Evolutionary conservation across 1,140 invertebrate genomes (phyloP), one percentile per base, ranked within the genome.

Genomic region (Caenorhabditis remanei): DNA sequence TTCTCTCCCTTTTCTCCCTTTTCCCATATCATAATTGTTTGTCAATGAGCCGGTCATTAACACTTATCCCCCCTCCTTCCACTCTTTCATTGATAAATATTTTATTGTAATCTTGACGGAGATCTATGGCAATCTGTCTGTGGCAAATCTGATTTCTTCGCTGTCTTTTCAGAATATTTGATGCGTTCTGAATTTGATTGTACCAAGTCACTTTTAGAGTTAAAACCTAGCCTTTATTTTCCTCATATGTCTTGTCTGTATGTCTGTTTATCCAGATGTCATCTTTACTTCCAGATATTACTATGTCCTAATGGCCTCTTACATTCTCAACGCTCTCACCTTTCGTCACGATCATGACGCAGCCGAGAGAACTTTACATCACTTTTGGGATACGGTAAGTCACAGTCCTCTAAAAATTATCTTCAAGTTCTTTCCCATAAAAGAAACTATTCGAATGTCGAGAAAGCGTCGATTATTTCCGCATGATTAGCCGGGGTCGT

Each of bases 31-130:
- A n/a, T 53, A 79, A 79, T 79, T 79, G 71, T 79, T 79, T 79
- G 71, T 79, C 8, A 40, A 79, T 79, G 71, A 79, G 71, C 71
- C 71, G 71, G 71, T 79, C 71, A 79, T 79, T 79, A 79, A 50
- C 67, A 79, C 46, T 53, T 50, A 50, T 79, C 71, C 21, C 24
- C 19, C 13, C 61, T 11, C 61, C 61, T 5, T 1, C n/a, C n/a
- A 8, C 56, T 58, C 56, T 58, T 21, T 58, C 32, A 58, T 71
- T 41, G 46, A 71, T 46, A n/a, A 71, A 46, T n/a, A 14, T 32
- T n/a, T 58, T 19, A 19, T 71, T 71, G 67, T 71, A 71, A 71
- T 71, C 5, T 71, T 16, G 16, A 58, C n/a, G n/a, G 19, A 58
- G 19, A 53, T 16, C 9, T 9, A 1, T 53, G 56, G n/a, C 16